Base-by-base conservation (phyloP, 2,888 invertebrate genomes). In the Acronicta psi region DNA sequence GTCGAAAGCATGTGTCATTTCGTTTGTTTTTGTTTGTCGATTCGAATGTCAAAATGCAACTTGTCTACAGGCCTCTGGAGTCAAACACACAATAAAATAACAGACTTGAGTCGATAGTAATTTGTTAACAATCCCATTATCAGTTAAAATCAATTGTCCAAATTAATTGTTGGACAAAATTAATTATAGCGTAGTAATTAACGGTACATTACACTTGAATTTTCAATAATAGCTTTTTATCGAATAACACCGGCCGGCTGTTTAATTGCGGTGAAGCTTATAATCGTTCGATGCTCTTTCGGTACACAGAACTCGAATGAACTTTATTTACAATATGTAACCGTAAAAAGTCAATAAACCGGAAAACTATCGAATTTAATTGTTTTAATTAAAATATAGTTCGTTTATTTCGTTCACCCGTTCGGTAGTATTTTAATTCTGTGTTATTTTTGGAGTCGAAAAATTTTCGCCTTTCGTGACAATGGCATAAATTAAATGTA, bases 311-410 rank as follows among this genome's bases (percentile, higher is more conserved):
- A 79, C 75, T 69, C 79, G 73, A 82, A 82, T 83, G 75, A 75
- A 77, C 81, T 88, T 89, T 88, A 91, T 91, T 90, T 85, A 89
- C 89, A 82, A 76, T 84, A 81, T 79, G 70, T 63, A 61, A 66
- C 87, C 79, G 87, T 93, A 89, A 92, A 91, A 90, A 85, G 82
- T 86, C 82, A 87, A 90, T 91, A 89, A 87, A 86, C 83, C 87
- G 90, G 86, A 87, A 90, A 89, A 90, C 91, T 88, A 90, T 86
- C 83, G 83, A 82, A 83, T 86, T 89, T 88, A 87, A 91, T 85
- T 76, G 87, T 82, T 88, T 91, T 91, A 89, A 92, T 92, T 90
- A 88, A 90, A 70, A 90, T 87, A 83, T 83, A 69, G 75, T 77
- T 69, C 77, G 78, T 73, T 76, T 58, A 58, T 29, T n/a, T 62